Percentiles rank a stretch among this genome's conserved stretches.
These are phyloP conservation scores for Nannoperca australis DNA, from an alignment of 2,797 vertebrate genomes.

Conservation along the genomic window DNA sequence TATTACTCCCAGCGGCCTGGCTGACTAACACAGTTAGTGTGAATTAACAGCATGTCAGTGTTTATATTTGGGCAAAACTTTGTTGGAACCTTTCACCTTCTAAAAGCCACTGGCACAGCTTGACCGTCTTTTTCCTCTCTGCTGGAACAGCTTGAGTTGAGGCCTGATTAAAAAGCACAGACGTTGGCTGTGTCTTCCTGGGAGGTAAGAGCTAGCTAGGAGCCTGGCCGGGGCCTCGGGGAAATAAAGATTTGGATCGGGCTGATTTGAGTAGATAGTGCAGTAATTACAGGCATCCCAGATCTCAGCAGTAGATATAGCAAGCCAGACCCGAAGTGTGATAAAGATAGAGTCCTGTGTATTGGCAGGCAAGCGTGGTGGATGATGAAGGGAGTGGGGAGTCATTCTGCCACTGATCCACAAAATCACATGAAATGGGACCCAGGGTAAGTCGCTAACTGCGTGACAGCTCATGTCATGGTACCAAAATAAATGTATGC, in stretches of 20 bases:
- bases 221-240: conserved; percentile 76
- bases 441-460: conserved; percentile 60
- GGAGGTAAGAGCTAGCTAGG: conserved; percentile 81
- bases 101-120: conserved; percentile 79
- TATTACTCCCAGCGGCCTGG: conserved; percentile 50
- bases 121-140: conserved; percentile 75
- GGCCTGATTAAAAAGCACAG: conserved; percentile 84
- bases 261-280: conserved; percentile 86
- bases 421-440: conserved; percentile 75
- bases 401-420: conserved; percentile 77
- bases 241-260: conserved; percentile 87
- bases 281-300: conserved; percentile 86
- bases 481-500: conserved; percentile 55
- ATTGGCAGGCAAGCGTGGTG: conserved; percentile 64
- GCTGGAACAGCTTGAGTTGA: conserved; percentile 81
- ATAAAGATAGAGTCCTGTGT: conserved; percentile 78
- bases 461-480: conserved; percentile 51
- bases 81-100: conserved; percentile 74
- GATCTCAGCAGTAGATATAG: conserved; percentile 80
- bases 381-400: conserved; percentile 78
- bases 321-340: conserved; percentile 64
- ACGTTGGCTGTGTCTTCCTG: conserved; percentile 79
- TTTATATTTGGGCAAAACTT: conserved; percentile 78
- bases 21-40: conserved; percentile 70
- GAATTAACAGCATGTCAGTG: conserved; percentile 71